Percentiles rank a stretch among this genome's conserved stretches.
Evolutionary conservation across 2,888 invertebrate species (phyloP).

Genomic region (Lamellibrachia columna): DNA sequence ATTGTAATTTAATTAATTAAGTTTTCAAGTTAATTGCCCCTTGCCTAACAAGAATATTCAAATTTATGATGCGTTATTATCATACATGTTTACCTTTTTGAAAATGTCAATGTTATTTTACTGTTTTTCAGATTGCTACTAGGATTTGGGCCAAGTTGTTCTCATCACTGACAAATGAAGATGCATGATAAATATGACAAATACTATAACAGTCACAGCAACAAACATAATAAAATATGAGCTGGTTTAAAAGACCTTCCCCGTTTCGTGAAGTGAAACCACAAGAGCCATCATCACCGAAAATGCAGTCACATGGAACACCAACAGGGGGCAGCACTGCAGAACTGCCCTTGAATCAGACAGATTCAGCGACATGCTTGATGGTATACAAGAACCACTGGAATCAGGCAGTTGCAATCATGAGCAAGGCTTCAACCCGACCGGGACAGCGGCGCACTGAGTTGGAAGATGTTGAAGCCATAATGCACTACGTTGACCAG

Average conservation of each 20-base stretch:
- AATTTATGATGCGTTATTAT: background rate
- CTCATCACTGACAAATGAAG: background rate
- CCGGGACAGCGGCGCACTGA: constrained; percentile 23
- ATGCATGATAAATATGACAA: background rate
- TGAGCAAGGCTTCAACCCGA: constrained; percentile 62
- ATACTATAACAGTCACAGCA: background rate
- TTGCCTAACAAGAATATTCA: too few relatives aligned
- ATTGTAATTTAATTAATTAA: too few relatives aligned
- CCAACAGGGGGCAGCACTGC: background rate
- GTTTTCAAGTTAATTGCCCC: background rate
- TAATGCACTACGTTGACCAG: constrained; percentile 91
- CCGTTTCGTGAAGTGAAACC: constrained; percentile 8
- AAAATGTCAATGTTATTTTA: background rate
- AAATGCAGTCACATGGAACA: background rate
- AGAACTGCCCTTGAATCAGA: constrained; percentile 32
- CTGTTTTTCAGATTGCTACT: background rate
- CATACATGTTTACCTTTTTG: background rate
- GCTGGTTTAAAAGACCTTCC: background rate
- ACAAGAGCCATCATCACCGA: background rate
- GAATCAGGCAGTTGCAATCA: constrained; percentile 89
- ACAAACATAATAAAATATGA: background rate
- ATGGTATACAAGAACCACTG: constrained; percentile 94
- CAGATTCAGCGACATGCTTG: constrained; percentile 81
- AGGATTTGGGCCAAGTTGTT: background rate
- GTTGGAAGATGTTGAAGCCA: constrained; percentile 85